Evolutionary conservation across 2,113 vertebrate species (phyloP), one percentile per base, ranked within the genome.

Genomic region (Alexandromys fortis): DNA sequence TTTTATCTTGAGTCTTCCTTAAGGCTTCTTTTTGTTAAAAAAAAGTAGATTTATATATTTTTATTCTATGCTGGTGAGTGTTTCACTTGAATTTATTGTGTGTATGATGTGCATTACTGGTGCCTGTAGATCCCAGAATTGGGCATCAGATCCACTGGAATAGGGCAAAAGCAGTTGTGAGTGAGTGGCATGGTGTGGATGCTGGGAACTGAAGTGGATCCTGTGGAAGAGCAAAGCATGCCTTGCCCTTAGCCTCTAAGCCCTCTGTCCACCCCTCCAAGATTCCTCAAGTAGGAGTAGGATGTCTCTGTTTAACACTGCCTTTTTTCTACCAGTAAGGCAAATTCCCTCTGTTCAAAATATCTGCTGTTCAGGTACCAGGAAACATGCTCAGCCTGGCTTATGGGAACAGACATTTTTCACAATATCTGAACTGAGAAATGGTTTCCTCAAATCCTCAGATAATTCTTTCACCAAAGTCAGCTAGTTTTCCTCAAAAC

Each of bases 161-260:
- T 52, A 33, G 1, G 30, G 28, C 13, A 17, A 33, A 8, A 10
- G 16, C 26, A 30, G 26, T 49, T 49, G 75, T 16, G 1, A 76
- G 22, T 5, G 45, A 17, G 11, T 6, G 45, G 12, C 12, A 7
- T 28, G 11, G 17, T 47, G 24, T 45, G 13, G 42, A 78, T 78
- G 3, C 7, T 33, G 28, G 30, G 76, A 4, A 33, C 28, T 2
- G 3, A 52, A 78, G 28, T 52, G 16, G 16, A 33, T 52, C 8
- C 8, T 52, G 33, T 21, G 30, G 21, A 35, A 11, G 47, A 9
- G 7, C 28, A 49, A 78, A 77, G 17, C 7, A 1, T 52, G 33
- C 0, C 5, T 17, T 3, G 33, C 0, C 5, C 30, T 5, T 55
- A 55, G 33, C 19, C 19, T 55, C 8, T 79, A 33, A 79, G 7